Percentiles rank a stretch among this genome's conserved stretches.
phyloP scores from a whole-genome alignment of 2,113 vertebrate genomes.

The Nannospalax galili region DNA sequence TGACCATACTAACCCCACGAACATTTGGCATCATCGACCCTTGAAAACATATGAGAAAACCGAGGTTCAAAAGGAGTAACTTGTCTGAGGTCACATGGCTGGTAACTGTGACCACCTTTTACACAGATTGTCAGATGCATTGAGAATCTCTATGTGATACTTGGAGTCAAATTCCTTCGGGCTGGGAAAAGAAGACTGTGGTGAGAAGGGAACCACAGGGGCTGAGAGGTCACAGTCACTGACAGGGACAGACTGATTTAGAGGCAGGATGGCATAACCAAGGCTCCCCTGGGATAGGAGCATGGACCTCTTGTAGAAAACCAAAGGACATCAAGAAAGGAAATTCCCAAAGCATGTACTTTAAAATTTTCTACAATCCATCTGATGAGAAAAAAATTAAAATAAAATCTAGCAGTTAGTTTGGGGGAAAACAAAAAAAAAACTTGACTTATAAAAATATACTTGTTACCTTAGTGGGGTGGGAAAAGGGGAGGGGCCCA shows the following conservation, averaged over 20 bases:
- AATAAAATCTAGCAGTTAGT: neutral
- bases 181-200: slow-evolving; percentile 12
- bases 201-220: neutral
- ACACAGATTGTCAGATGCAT: neutral
- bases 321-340: slow-evolving; percentile 32
- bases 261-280: neutral
- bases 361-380: neutral
- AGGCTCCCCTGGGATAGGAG: slow-evolving; percentile 11
- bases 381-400: neutral
- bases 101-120: neutral
- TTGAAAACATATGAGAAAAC: neutral
- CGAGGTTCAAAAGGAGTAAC: neutral
- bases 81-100: neutral
- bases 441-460: neutral
- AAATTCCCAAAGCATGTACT: slow-evolving; percentile 46
- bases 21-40: neutral
- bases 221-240: neutral
- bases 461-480: neutral
- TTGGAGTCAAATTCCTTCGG: neutral
- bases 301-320: slow-evolving; percentile 58
- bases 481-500: neutral
- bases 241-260: neutral
- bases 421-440: neutral
- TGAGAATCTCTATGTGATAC: neutral
- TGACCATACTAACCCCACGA: neutral